Base-by-base conservation (phyloP, 2,113 vertebrate genomes). In the Xiphorhynchus elegans region DNA sequence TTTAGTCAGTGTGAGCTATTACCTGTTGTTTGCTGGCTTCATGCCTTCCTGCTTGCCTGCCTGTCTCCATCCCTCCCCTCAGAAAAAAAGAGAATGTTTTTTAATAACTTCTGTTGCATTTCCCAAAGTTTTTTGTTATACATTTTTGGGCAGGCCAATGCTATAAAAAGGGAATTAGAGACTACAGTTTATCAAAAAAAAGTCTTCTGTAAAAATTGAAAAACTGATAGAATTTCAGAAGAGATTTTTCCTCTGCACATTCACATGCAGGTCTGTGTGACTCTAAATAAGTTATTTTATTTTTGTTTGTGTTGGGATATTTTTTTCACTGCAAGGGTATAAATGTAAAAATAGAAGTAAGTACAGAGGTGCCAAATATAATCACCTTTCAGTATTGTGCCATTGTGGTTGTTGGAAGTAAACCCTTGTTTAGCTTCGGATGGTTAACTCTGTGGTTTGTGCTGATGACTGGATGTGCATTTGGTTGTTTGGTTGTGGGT, bases 161-260 rank as follows among this genome's bases (percentile, higher is more conserved):
- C 5, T 44, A 3, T 52, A 28, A 28, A 66, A 81, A 89, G 21
- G 10, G 10, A n/a, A 47, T 47, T 26, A 26, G 19, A 75, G 25
- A 46, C 28, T 49, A 42, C 7, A 23, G 10, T 63, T 70, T 53
- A 18, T 47, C 0, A 9, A 62, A 39, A 78, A 78, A 28, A 56
- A 13, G 2, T 39, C 0, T 52, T 56, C 47, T 37, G 13, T 2
- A 67, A 52, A 82, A 24, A 10, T 16, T 13, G 73, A 28, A 24
- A 76, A 75, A 40, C 23, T 13, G 6, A 7, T 7, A 2, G 6
- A 50, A 31, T 75, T 93, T 84, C 8, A 11, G n/a, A 13, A 68
- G 19, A 42, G 7, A 6, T 1, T 0, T 73, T 81, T 77, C 3
- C 5, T 69, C 17, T 1, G 2, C 10, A 14, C 17, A 2, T 42